Evolutionary conservation across 1,140 invertebrate genomes (phyloP), one percentile per base, ranked within the genome.

Genomic region (Hydropsyche tenuis): DNA sequence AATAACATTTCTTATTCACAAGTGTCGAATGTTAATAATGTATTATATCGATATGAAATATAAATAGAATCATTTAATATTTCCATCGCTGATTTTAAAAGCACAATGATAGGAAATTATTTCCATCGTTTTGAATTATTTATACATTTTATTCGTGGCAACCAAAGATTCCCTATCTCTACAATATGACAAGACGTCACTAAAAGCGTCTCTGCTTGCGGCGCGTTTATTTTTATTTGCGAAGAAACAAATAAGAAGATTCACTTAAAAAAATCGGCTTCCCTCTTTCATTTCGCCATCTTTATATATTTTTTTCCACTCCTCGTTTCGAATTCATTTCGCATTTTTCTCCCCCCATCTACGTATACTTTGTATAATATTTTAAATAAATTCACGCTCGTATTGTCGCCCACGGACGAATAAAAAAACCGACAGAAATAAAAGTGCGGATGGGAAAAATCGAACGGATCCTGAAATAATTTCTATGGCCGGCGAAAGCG

Each of bases 201-300:
- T 70, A 56, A 70, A 70, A 70, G 68, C 68, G 16, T 70, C n/a
- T 30, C 51, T 18, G 12, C 23, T 53, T 56, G 51, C 25, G 53
- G 27, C 72, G 63, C 72, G 64, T 69, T 63, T 69, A 69, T 74
- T 69, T 70, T 74, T 72, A 72, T 72, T 75, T 60, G 71, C 71
- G 12, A 20, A 62, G 68, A 74, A 74, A 63, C 66, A 74, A 74
- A 74, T 70, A 73, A 53, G 72, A 42, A 30, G 63, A 73, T 62
- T 68, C 72, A 69, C 64, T 73, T 69, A 60, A 73, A 73, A 72
- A 70, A 70, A 56, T 56, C 48, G 43, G 25, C 48, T 20, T 56
- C 18, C 68, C 23, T 37, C 27, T 70, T 56, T 30, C 23, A 22
- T 37, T 70, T 56, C 16, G 23, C n/a, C 65, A 16, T 25, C 20